Evolutionary conservation across 2,888 invertebrate genomes (phyloP).

Genomic region (Chelonus formosanus): DNA sequence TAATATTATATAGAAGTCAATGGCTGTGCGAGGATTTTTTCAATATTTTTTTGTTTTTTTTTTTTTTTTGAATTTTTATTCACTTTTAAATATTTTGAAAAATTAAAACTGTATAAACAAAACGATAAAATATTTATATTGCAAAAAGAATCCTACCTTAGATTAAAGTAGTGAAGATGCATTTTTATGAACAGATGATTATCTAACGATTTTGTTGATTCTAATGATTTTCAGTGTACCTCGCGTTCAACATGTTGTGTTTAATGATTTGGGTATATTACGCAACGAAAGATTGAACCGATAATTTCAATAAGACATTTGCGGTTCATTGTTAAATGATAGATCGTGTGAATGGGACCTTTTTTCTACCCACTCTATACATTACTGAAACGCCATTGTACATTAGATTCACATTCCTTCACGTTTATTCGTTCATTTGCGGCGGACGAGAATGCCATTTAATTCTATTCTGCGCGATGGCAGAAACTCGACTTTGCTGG

Average conservation of each 20-base stretch:
- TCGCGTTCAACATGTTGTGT: conserved; percentile 18
- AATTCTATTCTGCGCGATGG: conserved; percentile 32
- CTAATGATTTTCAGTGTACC: conserved; percentile 37
- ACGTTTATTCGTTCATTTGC: conserved; percentile 29
- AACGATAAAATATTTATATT: no score
- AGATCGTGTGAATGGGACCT: conserved; percentile 36
- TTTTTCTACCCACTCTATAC: conserved; percentile 32
- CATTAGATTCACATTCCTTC: conserved; percentile 38
- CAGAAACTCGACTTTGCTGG: conserved; percentile 33
- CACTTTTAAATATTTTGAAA: no score
- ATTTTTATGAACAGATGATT: no score
- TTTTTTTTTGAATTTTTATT: no score
- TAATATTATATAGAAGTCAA: no score
- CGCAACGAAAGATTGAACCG: conserved; percentile 39
- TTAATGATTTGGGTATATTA: background rate
- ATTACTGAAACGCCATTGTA: conserved; percentile 38
- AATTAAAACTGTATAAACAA: no score
- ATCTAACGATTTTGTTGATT: no score
- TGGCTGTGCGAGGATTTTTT: no score
- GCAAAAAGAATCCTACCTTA: no score
- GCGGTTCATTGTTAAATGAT: conserved; percentile 35
- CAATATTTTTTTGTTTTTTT: no score
- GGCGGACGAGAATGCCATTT: conserved; percentile 23
- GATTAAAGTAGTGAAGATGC: no score
- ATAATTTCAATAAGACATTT: conserved; percentile 37